Evolutionary conservation across 2,888 invertebrate species (phyloP), one percentile per base, ranked within the genome.

Genomic region (Cephus sareptanus): DNA sequence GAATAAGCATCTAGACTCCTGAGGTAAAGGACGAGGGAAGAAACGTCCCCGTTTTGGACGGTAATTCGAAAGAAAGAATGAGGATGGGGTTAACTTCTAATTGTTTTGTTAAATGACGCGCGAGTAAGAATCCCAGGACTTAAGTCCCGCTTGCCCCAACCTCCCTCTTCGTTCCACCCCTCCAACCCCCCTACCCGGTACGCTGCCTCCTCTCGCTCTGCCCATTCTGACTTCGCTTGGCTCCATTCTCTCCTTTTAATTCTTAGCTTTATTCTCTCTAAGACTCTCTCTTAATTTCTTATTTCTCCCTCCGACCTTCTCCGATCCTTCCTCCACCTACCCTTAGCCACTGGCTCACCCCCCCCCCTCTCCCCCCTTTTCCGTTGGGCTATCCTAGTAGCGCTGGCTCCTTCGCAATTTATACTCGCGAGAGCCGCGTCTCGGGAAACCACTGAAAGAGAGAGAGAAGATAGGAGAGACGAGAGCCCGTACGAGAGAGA

Each of bases 101-200:
- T 91, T 91, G 91, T 91, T 91, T 91, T 91, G 91, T 91, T 91
- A 91, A 91, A 91, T 91, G 91, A 91, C 90, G 90, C 91, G 91
- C 90, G 89, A 91, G 91, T 91, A 91, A 91, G 91, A 91, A 91
- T 91, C 90, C 83, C 85, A 89, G 89, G 89, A 90, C 90, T 91
- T 91, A 90, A 91, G 90, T 90, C 87, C 88, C 89, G 85, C 86
- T 85, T 81, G 80, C 80, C 84, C 85, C 56, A 73, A 73, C 76
- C 75, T 12, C 82, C 81, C 79, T 79, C 79, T 80, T 69, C 79
- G 79, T 79, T 80, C 35, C 12, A 35, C 35, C 35, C 35, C 35
- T 35, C 1, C 12, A 3, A 35, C 77, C 74, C 31, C 79, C 73
- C 81, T 76, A 76, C 81, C 81, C 81, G 74, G 76, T 71, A 81